Evolutionary conservation across 2,888 invertebrate genomes (phyloP), one percentile per base, ranked within the genome.

Genomic region (Macrosoma leucophasiata): DNA sequence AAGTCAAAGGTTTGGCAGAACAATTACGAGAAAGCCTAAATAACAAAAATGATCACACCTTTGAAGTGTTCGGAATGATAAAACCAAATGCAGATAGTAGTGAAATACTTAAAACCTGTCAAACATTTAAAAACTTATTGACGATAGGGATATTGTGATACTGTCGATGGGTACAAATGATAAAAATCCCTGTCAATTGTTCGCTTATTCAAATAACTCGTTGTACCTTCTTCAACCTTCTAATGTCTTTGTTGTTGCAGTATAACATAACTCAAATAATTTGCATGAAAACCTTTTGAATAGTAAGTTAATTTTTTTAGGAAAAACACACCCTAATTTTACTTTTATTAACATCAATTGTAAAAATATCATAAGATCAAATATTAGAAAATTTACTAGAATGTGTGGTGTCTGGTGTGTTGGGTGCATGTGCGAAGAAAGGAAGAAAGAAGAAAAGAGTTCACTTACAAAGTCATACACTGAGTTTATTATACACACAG

Each of bases 151-250:
- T 20, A 20, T 21, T 21, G 21, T 21, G 10, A 21, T 21, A 21
- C 4, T 21, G 21, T 21, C 21, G 10, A 21, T 21, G 21, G 21
- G 10, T 21, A 21, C 3, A 21, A 21, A 21, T 6, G 21, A 21
- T 21, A 21, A 21, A 21, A 21, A 21, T 21, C 21, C 21, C 21
- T 21, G 11, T 21, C 21, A 21, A 21, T 21, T 21, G 21, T 21
- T 21, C 21, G 21, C 21, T 21, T 10, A 21, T 21, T 9, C 11
- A 21, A 21, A n/a, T 21, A 5, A 11, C 10, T 21, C 21, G n/a
- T 21, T 21, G 21, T 21, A 21, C 21, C 21, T 21, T 4, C 21
- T 21, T 21, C 21, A 21, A 21, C 21, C n/a, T 21, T 2, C 10
- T 11, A n/a, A 21, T 5, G 21, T 21, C 2, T 21, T 21, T 21